Percentiles rank a stretch among this genome's conserved stretches.
Conservation (phyloP, 2,888 invertebrate species). For the Conistra vaccinii region DNA sequence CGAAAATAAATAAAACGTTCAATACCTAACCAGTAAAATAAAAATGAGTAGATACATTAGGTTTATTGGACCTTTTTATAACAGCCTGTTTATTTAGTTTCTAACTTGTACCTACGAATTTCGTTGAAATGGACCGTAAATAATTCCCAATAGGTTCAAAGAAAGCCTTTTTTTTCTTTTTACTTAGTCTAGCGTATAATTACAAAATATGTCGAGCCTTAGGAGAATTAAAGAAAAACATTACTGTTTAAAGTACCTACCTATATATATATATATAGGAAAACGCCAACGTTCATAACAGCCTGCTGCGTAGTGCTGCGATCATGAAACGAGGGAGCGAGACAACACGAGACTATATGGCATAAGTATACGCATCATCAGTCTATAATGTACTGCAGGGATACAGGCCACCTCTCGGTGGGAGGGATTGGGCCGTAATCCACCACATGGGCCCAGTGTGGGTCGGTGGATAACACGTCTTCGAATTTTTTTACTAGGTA, state of each 20-base stretch:
- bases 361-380: no score
- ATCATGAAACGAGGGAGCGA: not conserved
- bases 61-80: constrained; percentile 12
- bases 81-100: constrained; percentile 23
- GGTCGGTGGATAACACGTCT: no score
- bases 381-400: no score
- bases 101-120: not conserved
- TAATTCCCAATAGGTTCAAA: constrained; percentile 23
- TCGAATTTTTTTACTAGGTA: no score
- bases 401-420: no score
- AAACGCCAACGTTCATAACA: no score
- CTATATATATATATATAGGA: no score
- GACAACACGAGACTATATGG: not conserved
- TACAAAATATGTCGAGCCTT: constrained; percentile 20
- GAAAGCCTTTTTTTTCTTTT: constrained; percentile 8
- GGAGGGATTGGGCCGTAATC: no score
- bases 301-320: no score
- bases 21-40: constrained; percentile 17
- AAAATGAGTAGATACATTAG: constrained; percentile 15
- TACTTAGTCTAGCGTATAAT: constrained; percentile 19
- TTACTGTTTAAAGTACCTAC: not conserved
- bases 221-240: constrained; percentile 34
- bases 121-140: constrained; percentile 31
- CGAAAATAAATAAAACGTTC: not conserved
- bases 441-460: no score